A percentile compares a stretch with the other conserved stretches of the same genome.
These are phyloP conservation scores for Clarias fuscus DNA, from an alignment of 2,797 vertebrate species.

Conservation along the genomic window DNA sequence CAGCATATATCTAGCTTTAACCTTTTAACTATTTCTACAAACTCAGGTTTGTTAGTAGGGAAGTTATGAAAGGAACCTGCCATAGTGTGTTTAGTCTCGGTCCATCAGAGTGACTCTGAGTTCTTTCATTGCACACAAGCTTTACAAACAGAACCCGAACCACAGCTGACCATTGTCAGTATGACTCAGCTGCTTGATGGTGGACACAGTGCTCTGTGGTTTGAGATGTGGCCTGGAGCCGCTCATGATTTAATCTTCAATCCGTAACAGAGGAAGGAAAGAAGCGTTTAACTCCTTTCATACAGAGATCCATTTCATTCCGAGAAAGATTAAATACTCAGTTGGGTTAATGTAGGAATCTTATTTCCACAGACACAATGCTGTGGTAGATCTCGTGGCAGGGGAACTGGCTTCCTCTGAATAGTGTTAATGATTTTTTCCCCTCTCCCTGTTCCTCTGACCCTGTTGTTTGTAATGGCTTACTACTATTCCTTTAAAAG, in stretches of 20 bases:
- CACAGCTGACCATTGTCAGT: neutral
- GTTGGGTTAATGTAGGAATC: neutral
- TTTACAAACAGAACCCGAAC: neutral
- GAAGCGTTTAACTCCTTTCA: neutral
- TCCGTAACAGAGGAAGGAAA: neutral
- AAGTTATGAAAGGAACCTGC: neutral
- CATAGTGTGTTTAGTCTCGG: neutral
- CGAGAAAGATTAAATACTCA: neutral
- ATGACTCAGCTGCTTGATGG: constrained; percentile 32
- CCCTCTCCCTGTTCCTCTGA: neutral
- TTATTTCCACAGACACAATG: neutral
- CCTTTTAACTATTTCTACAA: too few species aligned
- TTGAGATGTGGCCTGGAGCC: constrained; percentile 22
- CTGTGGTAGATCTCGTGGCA: neutral
- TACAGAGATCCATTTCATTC: constrained; percentile 1
- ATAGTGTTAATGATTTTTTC: neutral
- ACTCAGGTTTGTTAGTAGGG: too few species aligned
- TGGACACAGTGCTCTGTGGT: constrained; percentile 7
- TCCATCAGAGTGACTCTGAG: neutral
- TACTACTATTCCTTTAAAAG: neutral
- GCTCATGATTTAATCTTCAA: constrained; percentile 6
- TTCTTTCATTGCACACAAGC: neutral
- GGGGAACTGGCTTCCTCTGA: neutral
- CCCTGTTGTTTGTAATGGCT: neutral
- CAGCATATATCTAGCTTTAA: too few species aligned